Percentiles rank a stretch among this genome's conserved stretches.
These are phyloP conservation scores for Daboia siamensis DNA, from an alignment of 2,113 vertebrate genomes.

Conservation along the genomic window DNA sequence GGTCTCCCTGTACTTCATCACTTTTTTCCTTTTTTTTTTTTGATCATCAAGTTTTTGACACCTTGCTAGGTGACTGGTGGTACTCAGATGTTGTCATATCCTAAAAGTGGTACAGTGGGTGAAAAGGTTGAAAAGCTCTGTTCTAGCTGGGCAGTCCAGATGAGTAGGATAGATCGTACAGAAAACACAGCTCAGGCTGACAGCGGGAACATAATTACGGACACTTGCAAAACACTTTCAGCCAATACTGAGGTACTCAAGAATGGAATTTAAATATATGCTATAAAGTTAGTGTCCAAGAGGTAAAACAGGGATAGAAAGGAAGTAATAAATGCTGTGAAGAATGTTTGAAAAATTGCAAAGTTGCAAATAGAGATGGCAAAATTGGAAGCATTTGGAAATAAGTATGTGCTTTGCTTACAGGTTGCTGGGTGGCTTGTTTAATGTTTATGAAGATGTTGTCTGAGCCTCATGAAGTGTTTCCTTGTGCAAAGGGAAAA, in stretches of 20 bases:
- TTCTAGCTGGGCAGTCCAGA: too few relatives aligned
- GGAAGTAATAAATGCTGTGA: background rate
- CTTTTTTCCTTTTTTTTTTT: too few relatives aligned
- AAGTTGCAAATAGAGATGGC: background rate
- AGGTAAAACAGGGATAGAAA: background rate
- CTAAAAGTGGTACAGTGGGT: too few relatives aligned
- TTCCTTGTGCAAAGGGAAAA: background rate
- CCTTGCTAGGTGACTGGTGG: too few relatives aligned
- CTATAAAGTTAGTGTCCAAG: background rate
- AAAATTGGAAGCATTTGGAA: background rate
- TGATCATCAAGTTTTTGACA: too few relatives aligned
- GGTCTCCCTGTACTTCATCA: too few relatives aligned
- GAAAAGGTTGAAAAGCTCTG: too few relatives aligned
- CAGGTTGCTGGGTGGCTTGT: background rate
- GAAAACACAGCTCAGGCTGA: too few relatives aligned
- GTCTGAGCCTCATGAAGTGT: background rate
- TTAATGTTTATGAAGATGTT: background rate
- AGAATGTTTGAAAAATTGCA: background rate
- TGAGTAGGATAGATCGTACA: too few relatives aligned
- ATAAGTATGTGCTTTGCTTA: background rate
- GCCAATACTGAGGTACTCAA: background rate
- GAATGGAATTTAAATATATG: background rate
- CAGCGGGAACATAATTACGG: background rate
- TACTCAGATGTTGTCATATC: too few relatives aligned
- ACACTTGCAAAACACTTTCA: background rate